phyloP scores from a whole-genome alignment of 2,797 vertebrate genomes.

The Gymnothorax reevesii region DNA sequence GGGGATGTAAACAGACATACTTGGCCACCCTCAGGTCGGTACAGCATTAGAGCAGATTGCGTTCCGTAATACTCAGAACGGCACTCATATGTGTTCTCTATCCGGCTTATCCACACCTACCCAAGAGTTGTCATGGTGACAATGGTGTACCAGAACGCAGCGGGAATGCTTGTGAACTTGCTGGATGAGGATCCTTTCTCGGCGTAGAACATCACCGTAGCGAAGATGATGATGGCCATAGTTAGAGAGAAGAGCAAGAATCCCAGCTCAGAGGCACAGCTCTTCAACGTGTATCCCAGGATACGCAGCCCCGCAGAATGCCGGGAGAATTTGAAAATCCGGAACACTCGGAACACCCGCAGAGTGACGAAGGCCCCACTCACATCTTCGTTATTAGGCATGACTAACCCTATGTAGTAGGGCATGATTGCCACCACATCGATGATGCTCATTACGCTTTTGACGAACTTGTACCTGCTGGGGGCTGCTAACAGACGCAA shows the following conservation, averaged over 20 bases:
- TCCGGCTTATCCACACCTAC: slow-evolving; percentile 73
- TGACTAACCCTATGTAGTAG: slow-evolving; percentile 93
- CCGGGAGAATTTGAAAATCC: slow-evolving; percentile 97
- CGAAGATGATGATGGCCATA: slow-evolving; percentile 98
- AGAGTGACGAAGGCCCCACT: slow-evolving; percentile 94
- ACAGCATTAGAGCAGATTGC: background rate
- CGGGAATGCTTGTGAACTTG: slow-evolving; percentile 97
- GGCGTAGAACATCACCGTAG: slow-evolving; percentile 97
- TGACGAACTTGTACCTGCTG: slow-evolving; percentile 89
- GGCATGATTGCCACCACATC: slow-evolving; percentile 97
- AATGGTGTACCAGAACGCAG: slow-evolving; percentile 97
- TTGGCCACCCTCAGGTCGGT: background rate
- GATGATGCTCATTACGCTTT: slow-evolving; percentile 95
- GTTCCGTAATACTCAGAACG: background rate
- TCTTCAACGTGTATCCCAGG: slow-evolving; percentile 93
- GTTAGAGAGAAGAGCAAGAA: slow-evolving; percentile 96
- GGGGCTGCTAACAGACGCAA: slow-evolving; percentile 87
- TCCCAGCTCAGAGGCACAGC: slow-evolving; percentile 92
- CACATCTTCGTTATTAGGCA: slow-evolving; percentile 96
- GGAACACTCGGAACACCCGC: slow-evolving; percentile 92
- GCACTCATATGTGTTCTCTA: background rate
- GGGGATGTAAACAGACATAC: background rate
- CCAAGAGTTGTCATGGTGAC: slow-evolving; percentile 98
- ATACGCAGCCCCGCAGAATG: slow-evolving; percentile 94
- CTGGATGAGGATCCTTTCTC: slow-evolving; percentile 90